Base-by-base conservation (phyloP, 1,140 invertebrate species). In the Pectinophora gossypiella region DNA sequence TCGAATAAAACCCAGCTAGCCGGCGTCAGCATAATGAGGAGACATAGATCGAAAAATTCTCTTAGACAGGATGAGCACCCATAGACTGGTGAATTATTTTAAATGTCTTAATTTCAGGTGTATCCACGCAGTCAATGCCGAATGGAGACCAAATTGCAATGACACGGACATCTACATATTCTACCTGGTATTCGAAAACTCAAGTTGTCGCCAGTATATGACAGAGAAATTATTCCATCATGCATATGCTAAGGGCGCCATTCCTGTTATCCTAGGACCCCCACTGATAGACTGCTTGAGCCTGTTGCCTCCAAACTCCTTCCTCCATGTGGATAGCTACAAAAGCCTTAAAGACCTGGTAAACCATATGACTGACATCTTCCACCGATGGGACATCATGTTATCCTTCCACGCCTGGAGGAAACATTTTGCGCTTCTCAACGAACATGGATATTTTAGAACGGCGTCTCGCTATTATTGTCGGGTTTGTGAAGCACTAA, bases 241-340 rank as follows among this genome's bases (percentile, higher is more conserved):
- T 49, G 87, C 84, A 0, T 91, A 86, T 49, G 46, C 66, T 2
- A 91, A 91, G 67, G 73, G 78, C 22, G 80, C 92, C 0, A 88
- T 94, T 2, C 93, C 93, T 0, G 83, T 94, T 32, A 90, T 93
- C 9, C 90, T 92, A 83, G 93, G 93, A 2, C 73, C 88, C 0
- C 4, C 61, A 61, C 36, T 52, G 65, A 0, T 85, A 91, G 59
- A 92, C 90, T 59, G 57, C 76, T 6, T 67, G 59, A 40, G 56
- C 90, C 1, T 73, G 12, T 19, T 93, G 9, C 93, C 93, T 0
- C 83, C 89, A 0, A 54, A 72, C 43, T 93, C 92, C 0, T 93
- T 89, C 72, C 89, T 96, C n/a, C 92, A 95, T 68, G 88, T 94
- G 0, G 89, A 91, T 18, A 92, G 95, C 67, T 95, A 94, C 64